Conservation (phyloP, 2,888 invertebrate genomes). For the Nomada hirtipes region DNA sequence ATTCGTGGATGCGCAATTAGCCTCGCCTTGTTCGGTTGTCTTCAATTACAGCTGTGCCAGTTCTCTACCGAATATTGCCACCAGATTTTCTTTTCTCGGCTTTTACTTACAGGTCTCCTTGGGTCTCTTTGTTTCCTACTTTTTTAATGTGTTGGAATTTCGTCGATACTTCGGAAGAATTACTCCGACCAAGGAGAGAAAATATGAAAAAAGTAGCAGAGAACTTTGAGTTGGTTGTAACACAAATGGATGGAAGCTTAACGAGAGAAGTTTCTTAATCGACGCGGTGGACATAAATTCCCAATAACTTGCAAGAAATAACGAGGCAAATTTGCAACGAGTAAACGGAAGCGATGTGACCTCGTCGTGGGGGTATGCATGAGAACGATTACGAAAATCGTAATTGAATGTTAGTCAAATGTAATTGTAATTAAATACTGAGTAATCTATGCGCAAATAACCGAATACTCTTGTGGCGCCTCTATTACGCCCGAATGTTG, state of each 20-base stretch:
- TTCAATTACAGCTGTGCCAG: constrained; percentile 26
- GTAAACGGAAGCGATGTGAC: constrained; percentile 13
- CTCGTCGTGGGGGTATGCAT: no score
- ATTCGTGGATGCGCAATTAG: constrained; percentile 54
- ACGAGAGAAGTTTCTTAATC: constrained; percentile 49
- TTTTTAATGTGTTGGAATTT: background rate
- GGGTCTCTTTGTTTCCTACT: no score
- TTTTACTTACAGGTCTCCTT: background rate
- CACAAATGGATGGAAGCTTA: constrained; percentile 35
- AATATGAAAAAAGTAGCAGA: background rate
- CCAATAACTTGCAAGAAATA: constrained; percentile 49
- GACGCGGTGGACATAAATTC: constrained; percentile 38
- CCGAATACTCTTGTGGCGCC: no score
- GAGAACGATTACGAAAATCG: no score
- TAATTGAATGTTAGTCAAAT: no score
- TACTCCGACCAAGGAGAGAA: background rate
- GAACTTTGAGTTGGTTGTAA: constrained; percentile 22
- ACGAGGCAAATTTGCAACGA: constrained; percentile 39
- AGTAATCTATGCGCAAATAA: no score
- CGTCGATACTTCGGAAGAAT: constrained; percentile 2
- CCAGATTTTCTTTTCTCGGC: background rate
- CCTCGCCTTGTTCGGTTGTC: constrained; percentile 18
- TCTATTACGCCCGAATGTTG: no score
- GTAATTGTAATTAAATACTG: no score
- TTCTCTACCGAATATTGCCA: constrained; percentile 7